phyloP scores from a whole-genome alignment of 2,888 invertebrate species.

The Leucozona laternaria region DNA sequence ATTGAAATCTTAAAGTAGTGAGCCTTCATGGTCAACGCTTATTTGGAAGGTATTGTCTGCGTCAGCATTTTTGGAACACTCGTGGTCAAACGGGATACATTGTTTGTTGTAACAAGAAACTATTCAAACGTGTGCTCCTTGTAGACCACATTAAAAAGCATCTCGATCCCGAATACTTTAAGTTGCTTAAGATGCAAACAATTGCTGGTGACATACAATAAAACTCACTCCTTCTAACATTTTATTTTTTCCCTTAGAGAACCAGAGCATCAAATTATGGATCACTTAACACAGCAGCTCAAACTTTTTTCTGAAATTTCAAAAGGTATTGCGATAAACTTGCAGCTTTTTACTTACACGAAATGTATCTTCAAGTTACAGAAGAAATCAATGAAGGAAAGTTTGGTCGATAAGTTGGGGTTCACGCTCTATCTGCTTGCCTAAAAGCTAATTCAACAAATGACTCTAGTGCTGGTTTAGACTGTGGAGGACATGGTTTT shows the following conservation, averaged over 20 bases:
- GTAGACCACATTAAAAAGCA: conserved; percentile 82
- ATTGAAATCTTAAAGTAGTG: conserved; percentile 93
- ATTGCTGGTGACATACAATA: no score
- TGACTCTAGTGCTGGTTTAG: conserved; percentile 89
- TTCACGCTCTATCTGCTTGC: no score
- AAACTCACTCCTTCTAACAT: no score
- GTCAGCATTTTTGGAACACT: conserved; percentile 80
- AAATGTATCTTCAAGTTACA: no score
- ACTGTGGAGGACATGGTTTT: conserved; percentile 98
- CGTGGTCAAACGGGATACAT: conserved; percentile 81
- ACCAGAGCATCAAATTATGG: conserved; percentile 95
- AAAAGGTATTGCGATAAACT: conserved; percentile 90
- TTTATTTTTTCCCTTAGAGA: no score
- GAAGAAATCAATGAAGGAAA: no score
- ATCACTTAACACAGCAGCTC: conserved; percentile 96
- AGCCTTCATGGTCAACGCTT: conserved; percentile 94
- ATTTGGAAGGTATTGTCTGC: conserved; percentile 90
- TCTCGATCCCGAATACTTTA: conserved; percentile 82
- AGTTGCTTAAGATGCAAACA: conserved; percentile 79
- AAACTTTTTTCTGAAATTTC: conserved; percentile 94
- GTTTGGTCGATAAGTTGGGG: no score
- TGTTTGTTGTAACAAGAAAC: conserved; percentile 82
- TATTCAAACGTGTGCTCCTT: conserved; percentile 81
- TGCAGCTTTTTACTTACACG: conserved; percentile 90
- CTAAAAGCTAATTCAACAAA: no score